These are phyloP conservation scores for Ptyas mucosa DNA, from an alignment of 2,113 vertebrate genomes.

Conservation along the genomic window DNA sequence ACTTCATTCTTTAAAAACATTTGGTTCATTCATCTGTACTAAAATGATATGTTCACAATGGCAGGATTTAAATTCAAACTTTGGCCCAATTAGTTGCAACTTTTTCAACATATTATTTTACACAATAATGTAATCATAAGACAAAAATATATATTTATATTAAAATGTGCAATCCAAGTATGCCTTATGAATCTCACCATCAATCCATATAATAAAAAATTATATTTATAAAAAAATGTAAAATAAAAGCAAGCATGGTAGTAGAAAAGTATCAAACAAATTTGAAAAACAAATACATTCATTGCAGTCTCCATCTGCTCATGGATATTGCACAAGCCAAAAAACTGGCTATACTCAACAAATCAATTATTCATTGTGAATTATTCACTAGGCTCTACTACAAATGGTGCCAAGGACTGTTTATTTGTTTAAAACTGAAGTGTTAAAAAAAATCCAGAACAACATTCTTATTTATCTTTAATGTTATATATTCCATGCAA, in stretches of 20 bases:
- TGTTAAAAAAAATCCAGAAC: constrained; percentile 56
- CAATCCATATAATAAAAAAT: constrained; percentile 10
- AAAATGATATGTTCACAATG: constrained; percentile 10
- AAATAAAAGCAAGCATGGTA: background rate
- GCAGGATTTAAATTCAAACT: constrained; percentile 4
- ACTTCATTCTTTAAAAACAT: constrained; percentile 21
- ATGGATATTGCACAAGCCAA: constrained; percentile 43
- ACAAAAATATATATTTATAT: constrained; percentile 50
- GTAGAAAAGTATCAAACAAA: constrained; percentile 56
- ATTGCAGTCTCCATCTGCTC: constrained; percentile 65
- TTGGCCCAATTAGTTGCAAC: constrained; percentile 22
- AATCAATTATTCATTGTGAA: constrained; percentile 72
- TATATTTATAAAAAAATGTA: background rate
- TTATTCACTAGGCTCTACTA: constrained; percentile 66
- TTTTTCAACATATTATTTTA: constrained; percentile 4
- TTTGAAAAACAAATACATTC: constrained; percentile 67
- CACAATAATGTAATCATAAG: constrained; percentile 36
- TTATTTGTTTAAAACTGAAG: constrained; percentile 67
- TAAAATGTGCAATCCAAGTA: constrained; percentile 57
- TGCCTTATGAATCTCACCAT: constrained; percentile 57
- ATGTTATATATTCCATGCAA: constrained; percentile 35
- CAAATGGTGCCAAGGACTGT: constrained; percentile 61
- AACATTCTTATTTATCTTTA: constrained; percentile 57
- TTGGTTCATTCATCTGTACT: constrained; percentile 16
- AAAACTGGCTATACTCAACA: constrained; percentile 61